Conservation (phyloP, 2,113 vertebrate species). For the Pao palembangensis region DNA sequence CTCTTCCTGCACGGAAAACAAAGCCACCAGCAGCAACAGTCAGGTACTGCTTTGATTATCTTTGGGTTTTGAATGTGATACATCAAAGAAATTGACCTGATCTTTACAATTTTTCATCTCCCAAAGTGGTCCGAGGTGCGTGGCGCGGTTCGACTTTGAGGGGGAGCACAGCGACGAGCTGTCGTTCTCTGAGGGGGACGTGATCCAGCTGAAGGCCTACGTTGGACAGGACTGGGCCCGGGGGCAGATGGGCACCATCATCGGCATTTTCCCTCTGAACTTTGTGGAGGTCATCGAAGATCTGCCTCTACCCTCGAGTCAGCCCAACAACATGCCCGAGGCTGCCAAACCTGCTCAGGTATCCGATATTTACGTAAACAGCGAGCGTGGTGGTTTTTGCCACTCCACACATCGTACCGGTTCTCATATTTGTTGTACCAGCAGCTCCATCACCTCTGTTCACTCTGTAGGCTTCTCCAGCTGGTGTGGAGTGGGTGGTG, state of each 20-base stretch:
- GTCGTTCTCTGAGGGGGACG: conserved; percentile 88
- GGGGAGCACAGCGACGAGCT: conserved; percentile 87
- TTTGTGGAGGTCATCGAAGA: conserved; percentile 89
- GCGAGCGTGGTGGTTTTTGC: no score
- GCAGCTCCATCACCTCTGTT: no score
- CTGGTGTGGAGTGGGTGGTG: conserved; percentile 77
- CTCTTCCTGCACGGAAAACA: conserved; percentile 64
- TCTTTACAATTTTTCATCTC: not conserved
- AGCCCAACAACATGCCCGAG: conserved; percentile 37
- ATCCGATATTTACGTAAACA: no score
- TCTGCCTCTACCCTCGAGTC: conserved; percentile 62
- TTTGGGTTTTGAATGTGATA: no score
- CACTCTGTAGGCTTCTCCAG: conserved; percentile 13
- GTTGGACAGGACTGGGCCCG: conserved; percentile 88
- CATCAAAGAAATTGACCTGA: not conserved
- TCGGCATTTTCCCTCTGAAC: conserved; percentile 89
- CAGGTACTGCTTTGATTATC: conserved; percentile 64
- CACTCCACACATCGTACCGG: not conserved
- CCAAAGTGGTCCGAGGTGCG: conserved; percentile 81
- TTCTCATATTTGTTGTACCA: not conserved
- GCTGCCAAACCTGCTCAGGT: conserved; percentile 31
- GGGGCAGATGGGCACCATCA: conserved; percentile 74
- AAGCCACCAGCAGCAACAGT: conserved; percentile 49
- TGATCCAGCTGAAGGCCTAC: conserved; percentile 83
- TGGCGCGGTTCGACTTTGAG: conserved; percentile 90